Conservation (phyloP, 2,888 invertebrate species). For the Eilema depressum region DNA sequence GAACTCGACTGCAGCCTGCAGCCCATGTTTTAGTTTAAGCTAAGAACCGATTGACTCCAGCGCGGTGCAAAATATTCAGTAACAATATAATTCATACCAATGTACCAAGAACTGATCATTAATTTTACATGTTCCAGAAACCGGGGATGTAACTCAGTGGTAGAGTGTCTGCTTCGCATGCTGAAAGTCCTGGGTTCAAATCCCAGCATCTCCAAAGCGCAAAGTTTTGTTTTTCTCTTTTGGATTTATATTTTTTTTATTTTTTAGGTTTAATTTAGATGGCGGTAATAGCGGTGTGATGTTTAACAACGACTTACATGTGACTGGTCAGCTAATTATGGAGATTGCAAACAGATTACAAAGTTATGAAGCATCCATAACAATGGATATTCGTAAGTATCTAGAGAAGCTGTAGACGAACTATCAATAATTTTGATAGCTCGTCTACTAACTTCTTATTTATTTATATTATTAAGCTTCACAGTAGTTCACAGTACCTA, state of each 20-base stretch:
- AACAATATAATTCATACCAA: neutral
- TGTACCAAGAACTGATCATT: neutral
- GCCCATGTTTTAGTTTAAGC: neutral
- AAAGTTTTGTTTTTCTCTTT: neutral
- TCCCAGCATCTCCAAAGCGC: slow-evolving; percentile 87
- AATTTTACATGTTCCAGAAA: neutral
- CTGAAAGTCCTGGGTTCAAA: slow-evolving; percentile 90
- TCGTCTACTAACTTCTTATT: no score
- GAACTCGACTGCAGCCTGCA: no score
- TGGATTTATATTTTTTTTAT: slow-evolving; percentile 30
- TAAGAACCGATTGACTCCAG: no score
- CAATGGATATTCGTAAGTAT: slow-evolving; percentile 80
- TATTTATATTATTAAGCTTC: no score
- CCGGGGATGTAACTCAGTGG: slow-evolving; percentile 86
- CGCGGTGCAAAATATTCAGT: neutral
- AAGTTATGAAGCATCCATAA: slow-evolving; percentile 67
- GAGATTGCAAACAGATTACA: slow-evolving; percentile 61
- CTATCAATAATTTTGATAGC: no score
- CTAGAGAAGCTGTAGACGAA: neutral
- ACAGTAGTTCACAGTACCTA: no score
- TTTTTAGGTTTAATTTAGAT: slow-evolving; percentile 69
- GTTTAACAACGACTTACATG: slow-evolving; percentile 75
- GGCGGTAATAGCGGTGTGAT: slow-evolving; percentile 68
- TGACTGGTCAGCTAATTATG: slow-evolving; percentile 74
- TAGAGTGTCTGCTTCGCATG: slow-evolving; percentile 90